Conservation (phyloP, 2,113 vertebrate species). For the Syrmaticus mikado region DNA sequence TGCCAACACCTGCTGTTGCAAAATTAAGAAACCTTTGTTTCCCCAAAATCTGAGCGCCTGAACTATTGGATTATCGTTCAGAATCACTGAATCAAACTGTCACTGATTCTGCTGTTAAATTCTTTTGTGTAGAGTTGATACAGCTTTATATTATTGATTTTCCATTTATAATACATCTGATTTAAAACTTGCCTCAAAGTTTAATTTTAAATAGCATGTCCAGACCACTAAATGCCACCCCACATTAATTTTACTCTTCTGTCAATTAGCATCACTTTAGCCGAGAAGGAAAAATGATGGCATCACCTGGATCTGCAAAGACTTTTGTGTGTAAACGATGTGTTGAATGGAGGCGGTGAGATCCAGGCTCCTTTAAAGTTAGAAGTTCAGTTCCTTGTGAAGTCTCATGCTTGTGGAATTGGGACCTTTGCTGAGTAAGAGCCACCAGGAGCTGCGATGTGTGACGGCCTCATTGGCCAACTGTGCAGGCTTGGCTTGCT, state of each 20-base stretch:
- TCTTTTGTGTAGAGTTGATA: neutral
- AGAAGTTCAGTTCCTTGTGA: neutral
- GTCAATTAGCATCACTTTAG: neutral
- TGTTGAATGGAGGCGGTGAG: neutral
- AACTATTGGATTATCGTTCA: too few species aligned
- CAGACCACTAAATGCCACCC: neutral
- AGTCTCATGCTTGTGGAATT: neutral
- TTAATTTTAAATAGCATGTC: neutral
- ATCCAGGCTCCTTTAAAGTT: neutral
- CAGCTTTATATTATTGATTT: neutral
- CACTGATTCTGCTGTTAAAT: neutral
- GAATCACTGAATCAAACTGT: neutral
- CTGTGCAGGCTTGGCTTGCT: neutral
- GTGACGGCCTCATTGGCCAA: neutral
- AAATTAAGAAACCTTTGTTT: accelerated
- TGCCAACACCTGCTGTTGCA: accelerated
- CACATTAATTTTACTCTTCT: neutral
- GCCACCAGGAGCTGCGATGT: neutral
- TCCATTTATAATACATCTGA: neutral
- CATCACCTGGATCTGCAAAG: neutral
- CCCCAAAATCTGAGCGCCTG: accelerated
- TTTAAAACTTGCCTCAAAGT: neutral
- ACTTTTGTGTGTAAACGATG: neutral
- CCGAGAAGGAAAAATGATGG: neutral
- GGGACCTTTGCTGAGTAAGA: neutral